Evolutionary conservation across 2,113 vertebrate species (phyloP).

Genomic region (Myrmecobius fasciatus): DNA sequence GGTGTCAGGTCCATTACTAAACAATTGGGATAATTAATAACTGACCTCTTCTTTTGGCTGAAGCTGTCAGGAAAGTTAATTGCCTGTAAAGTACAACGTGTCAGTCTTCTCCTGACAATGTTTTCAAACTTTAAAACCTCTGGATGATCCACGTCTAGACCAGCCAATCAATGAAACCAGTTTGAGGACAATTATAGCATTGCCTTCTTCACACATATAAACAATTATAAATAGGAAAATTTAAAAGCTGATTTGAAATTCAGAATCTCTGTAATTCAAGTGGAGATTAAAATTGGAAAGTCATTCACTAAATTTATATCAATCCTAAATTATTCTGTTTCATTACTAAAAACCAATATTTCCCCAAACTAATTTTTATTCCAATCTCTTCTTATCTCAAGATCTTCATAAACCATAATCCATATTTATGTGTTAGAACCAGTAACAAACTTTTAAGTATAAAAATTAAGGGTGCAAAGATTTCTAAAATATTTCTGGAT

Average conservation of each 20-base stretch:
- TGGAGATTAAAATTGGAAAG: background rate
- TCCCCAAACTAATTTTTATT: background rate
- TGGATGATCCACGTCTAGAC: background rate
- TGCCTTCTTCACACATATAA: background rate
- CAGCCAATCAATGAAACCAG: background rate
- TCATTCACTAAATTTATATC: background rate
- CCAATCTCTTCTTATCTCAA: background rate
- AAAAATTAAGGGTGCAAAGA: background rate
- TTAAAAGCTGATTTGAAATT: background rate
- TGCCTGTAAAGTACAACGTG: background rate
- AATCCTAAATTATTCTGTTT: background rate
- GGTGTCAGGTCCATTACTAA: constrained; percentile 11
- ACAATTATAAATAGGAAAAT: background rate
- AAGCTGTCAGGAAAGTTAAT: background rate
- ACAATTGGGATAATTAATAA: background rate
- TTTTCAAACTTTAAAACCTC: background rate
- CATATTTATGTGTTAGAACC: background rate
- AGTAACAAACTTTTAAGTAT: background rate
- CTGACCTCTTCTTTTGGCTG: background rate
- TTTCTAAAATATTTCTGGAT: background rate
- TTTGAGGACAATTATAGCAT: background rate
- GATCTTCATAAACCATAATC: background rate
- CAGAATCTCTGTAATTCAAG: background rate
- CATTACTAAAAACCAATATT: background rate
- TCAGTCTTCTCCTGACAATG: background rate